phyloP scores from a whole-genome alignment of 1,140 invertebrate species.

The Drusus annulatus region DNA sequence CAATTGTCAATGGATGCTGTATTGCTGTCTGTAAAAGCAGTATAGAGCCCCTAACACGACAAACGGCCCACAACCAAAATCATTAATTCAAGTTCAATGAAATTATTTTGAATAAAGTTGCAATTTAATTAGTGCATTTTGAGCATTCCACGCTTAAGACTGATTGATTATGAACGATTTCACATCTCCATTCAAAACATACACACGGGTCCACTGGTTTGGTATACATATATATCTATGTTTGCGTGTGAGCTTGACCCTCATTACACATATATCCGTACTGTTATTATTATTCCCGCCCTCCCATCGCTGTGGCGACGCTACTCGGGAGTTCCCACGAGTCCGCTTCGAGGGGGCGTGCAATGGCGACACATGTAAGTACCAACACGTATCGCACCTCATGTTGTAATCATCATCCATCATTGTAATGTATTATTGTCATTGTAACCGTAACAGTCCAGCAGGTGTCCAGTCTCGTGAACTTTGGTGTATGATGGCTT shows the following conservation, averaged over 20 bases:
- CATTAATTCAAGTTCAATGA: too few species aligned
- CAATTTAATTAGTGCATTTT: not conserved
- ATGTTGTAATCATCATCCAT: slow-evolving; percentile 12
- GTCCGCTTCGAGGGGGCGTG: not conserved
- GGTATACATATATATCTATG: slow-evolving; percentile 17
- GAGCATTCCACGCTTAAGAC: not conserved
- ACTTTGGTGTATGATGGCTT: slow-evolving; percentile 27
- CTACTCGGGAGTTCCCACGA: not conserved
- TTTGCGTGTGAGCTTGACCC: slow-evolving; percentile 18
- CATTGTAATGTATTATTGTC: not conserved
- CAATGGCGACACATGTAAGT: slow-evolving; percentile 24
- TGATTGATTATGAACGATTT: slow-evolving; percentile 6
- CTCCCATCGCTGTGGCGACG: not conserved
- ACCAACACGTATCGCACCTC: slow-evolving; percentile 19
- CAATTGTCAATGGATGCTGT: too few species aligned
- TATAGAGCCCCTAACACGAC: too few species aligned
- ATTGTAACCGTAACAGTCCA: slow-evolving; percentile 18
- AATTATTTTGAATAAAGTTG: too few species aligned
- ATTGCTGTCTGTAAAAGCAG: too few species aligned
- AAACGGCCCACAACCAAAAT: too few species aligned
- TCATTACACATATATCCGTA: slow-evolving; percentile 37
- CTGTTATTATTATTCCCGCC: slow-evolving; percentile 21
- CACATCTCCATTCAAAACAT: slow-evolving; percentile 18
- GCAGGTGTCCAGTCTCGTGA: slow-evolving; percentile 16
- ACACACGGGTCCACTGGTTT: slow-evolving; percentile 15